Evolutionary conservation across 2,113 vertebrate species (phyloP).

Genomic region (Collichthys lucidus): DNA sequence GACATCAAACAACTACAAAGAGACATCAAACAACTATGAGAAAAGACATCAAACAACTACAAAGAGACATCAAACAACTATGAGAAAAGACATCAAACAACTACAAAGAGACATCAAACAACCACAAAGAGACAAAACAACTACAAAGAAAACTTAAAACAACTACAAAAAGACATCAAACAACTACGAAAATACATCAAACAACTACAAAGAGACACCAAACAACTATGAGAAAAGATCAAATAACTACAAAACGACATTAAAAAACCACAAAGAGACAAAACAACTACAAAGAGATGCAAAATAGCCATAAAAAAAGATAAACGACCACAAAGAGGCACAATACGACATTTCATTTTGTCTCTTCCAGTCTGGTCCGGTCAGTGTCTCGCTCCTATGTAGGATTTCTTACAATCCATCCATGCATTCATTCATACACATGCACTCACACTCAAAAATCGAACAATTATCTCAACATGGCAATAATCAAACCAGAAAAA

Average conservation of each 20-base stretch:
- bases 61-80: background rate
- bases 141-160: background rate
- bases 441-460: background rate
- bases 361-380: background rate
- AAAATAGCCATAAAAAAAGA: background rate
- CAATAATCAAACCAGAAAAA: conserved; percentile 3
- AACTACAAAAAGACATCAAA: background rate
- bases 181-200: too few relatives aligned
- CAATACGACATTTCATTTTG: background rate
- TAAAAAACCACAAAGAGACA: background rate
- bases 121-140: background rate
- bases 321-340: background rate
- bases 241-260: background rate
- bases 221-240: background rate
- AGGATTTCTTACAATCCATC: conserved; percentile 8
- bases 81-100: too few relatives aligned
- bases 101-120: background rate
- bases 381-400: background rate
- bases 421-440: background rate
- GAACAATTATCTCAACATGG: conserved; percentile 1
- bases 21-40: too few relatives aligned
- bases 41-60: background rate
- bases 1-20: background rate
- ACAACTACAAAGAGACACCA: background rate
- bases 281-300: background rate